These are phyloP conservation scores for Drosophila testacea DNA, from an alignment of 2,888 invertebrate genomes.

Conservation along the genomic window DNA sequence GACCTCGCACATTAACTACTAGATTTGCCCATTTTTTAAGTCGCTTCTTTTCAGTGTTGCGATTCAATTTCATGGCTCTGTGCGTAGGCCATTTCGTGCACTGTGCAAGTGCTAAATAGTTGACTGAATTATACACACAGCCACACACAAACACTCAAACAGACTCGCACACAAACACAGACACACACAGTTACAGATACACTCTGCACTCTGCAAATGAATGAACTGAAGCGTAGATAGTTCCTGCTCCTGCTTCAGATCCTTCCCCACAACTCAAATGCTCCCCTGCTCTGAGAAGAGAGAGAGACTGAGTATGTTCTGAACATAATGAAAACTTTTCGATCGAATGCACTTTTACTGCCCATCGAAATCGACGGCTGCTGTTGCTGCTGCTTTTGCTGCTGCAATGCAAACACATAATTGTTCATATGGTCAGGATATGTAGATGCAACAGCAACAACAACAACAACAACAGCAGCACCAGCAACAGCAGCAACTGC, in stretches of 20 bases:
- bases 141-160: constrained; percentile 22
- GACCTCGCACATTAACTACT: neutral
- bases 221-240: constrained; percentile 74
- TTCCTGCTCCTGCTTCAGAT: constrained; percentile 32
- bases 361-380: constrained; percentile 49
- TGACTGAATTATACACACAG: constrained; percentile 67
- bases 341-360: constrained; percentile 74
- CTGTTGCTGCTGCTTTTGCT: constrained; percentile 24
- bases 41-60: constrained; percentile 39
- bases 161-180: constrained; percentile 25
- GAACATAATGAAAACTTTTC: constrained; percentile 78
- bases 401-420: constrained; percentile 67
- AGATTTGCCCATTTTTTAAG: constrained; percentile 16
- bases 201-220: constrained; percentile 61
- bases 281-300: neutral
- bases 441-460: constrained; percentile 47
- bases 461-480: constrained; percentile 27
- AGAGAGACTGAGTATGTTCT: constrained; percentile 26
- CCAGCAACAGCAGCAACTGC: constrained; percentile 21
- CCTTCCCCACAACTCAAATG: neutral
- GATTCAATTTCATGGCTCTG: constrained; percentile 83
- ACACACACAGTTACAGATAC: constrained; percentile 8
- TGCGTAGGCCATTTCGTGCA: constrained; percentile 70
- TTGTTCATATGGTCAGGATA: constrained; percentile 70
- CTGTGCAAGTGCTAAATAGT: constrained; percentile 77